Percentiles rank a stretch among this genome's conserved stretches.
Conservation (phyloP, 2,797 vertebrate genomes). For the Nyctibius grandis region DNA sequence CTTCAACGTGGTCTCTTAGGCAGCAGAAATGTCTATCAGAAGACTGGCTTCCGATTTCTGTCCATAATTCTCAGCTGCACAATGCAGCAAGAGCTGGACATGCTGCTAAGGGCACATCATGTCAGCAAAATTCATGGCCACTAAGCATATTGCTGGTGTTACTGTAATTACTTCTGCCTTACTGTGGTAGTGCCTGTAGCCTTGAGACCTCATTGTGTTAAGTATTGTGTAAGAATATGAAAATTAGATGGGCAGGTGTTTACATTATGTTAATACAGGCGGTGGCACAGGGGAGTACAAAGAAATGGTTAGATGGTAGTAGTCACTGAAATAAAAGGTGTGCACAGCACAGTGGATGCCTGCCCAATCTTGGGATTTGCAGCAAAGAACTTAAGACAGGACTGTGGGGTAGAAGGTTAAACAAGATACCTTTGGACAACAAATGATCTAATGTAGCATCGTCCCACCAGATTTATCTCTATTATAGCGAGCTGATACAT, state of each 20-base stretch:
- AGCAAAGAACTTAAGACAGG: neutral
- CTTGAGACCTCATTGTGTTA: neutral
- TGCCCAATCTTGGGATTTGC: neutral
- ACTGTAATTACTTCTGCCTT: conserved; percentile 9
- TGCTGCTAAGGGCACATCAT: neutral
- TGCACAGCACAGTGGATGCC: neutral
- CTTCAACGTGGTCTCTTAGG: neutral
- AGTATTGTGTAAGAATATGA: neutral
- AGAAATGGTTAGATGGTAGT: neutral
- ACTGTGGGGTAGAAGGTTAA: neutral
- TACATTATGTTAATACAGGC: neutral
- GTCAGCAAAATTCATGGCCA: neutral
- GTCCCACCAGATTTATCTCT: neutral
- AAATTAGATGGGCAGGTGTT: neutral
- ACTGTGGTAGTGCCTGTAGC: neutral
- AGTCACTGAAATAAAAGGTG: neutral
- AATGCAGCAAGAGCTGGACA: neutral
- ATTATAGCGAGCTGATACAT: neutral
- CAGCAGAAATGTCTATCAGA: neutral
- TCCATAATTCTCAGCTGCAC: neutral
- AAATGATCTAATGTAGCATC: neutral
- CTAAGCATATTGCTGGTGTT: neutral
- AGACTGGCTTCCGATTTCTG: neutral
- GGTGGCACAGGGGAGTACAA: neutral
- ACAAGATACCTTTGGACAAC: neutral